These are phyloP conservation scores for Habroteleia sp. DNA, from an alignment of 2,888 invertebrate species.

Conservation along the genomic window DNA sequence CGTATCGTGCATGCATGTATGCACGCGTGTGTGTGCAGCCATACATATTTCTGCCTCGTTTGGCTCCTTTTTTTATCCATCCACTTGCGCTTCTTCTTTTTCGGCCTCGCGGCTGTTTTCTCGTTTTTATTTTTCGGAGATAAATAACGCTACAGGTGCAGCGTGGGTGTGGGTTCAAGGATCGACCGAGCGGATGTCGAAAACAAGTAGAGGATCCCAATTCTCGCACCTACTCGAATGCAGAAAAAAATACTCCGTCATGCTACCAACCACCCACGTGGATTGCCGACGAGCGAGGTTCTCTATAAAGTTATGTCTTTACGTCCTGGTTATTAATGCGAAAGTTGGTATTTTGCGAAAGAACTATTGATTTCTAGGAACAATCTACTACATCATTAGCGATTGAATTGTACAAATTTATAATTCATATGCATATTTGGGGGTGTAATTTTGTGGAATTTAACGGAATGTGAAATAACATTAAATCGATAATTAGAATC, in stretches of 20 bases:
- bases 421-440: no score
- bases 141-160: slow-evolving; percentile 65
- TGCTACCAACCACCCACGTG: slow-evolving; percentile 64
- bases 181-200: slow-evolving; percentile 60
- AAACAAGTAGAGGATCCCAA: slow-evolving; percentile 64
- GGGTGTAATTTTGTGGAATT: no score
- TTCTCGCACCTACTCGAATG: slow-evolving; percentile 65
- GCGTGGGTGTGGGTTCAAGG: slow-evolving; percentile 64
- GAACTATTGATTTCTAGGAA: slow-evolving; percentile 4
- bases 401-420: no score
- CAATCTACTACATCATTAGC: no score
- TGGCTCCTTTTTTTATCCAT: slow-evolving; percentile 4
- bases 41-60: slow-evolving; percentile 22
- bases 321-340: slow-evolving; percentile 10
- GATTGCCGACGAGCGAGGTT: slow-evolving; percentile 16
- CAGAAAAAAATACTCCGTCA: slow-evolving; percentile 59
- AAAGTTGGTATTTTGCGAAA: neutral
- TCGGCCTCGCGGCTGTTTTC: neutral
- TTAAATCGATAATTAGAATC: no score
- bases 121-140: slow-evolving; percentile 41
- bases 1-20: no score
- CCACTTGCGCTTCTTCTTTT: slow-evolving; percentile 20
- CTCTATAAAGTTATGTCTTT: slow-evolving; percentile 26
- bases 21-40: neutral
- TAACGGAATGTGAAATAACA: no score